Evolutionary conservation across 2,888 invertebrate species (phyloP), one percentile per base, ranked within the genome.

Genomic region (Sepioteuthis lessoniana): DNA sequence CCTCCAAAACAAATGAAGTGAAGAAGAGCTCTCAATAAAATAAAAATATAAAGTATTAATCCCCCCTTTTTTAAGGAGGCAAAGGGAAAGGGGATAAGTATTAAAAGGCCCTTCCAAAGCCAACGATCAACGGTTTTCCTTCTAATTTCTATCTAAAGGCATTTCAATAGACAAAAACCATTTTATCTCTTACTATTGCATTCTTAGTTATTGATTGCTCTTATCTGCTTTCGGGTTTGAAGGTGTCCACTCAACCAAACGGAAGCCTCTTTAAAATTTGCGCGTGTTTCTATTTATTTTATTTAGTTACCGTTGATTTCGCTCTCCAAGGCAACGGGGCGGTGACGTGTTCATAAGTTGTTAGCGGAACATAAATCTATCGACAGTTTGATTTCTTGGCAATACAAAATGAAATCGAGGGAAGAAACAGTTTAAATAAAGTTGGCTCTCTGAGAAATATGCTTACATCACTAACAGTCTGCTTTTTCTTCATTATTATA

Each of bases 371-470:
- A n/a, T n/a, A 10, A 55, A 35, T 76, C 35, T n/a, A 76, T 76
- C n/a, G 76, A 76, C n/a, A 35, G 76, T 76, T 76, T 76, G 76
- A 76, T 76, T 76, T 76, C 76, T 76, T 76, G 76, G 76, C 76
- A 76, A n/a, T 76, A 76, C 76, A n/a, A 13, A 76, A n/a, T 76
- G n/a, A 76, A 76, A 76, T n/a, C 76, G 76, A n/a, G 76, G 76
- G 76, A 76, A 35, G 76, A 76, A n/a, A 35, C 55, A 76, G 76
- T 76, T 76, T 76, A 76, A 76, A 76, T 10, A 76, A 16, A 13
- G n/a, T 76, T 76, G n/a, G 4, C 10, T 76, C 76, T 19, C 42
- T 25, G n/a, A 76, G n/a, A 1, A 55, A 76, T 16, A 76, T n/a
- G n/a, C n/a, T 16, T 19, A 25, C 25, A 2, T 55, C 55, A 55